Evolutionary conservation across 1,140 invertebrate species (phyloP), one percentile per base, ranked within the genome.

Genomic region (Ceratosolen fusciceps): DNA sequence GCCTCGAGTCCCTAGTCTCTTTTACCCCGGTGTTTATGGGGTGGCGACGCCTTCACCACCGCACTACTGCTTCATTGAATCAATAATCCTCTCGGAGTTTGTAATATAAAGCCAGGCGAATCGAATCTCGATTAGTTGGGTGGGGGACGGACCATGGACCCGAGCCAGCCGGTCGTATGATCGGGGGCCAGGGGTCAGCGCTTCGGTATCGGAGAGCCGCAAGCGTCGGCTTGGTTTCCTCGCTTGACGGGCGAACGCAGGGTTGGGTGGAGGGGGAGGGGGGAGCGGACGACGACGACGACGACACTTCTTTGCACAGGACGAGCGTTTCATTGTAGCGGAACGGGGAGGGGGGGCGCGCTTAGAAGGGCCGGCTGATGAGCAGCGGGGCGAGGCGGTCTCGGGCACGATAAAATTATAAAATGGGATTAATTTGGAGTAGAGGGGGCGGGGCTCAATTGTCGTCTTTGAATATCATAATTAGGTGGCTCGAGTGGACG

Each of bases 51-150:
- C 65, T n/a, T n/a, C 54, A 26, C 62, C 49, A 52, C 58, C 54
- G 52, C 72, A 65, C 54, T n/a, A n/a, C n/a, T 74, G 78, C 62
- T 80, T 75, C 78, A 80, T 80, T 80, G 73, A 80, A 80, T 80
- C 78, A 80, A 80, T 80, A 80, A 80, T 80, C 73, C 73, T 75
- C 78, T 80, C 52, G 72, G 49, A 74, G 71, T 26, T 37, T 47
- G 72, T 60, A 79, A 49, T 79, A 74, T 74, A 79, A 26, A 74
- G 78, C 62, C 49, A 74, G 31, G 62, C 78, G 72, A 79, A 79
- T 79, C 78, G 78, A 79, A 79, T 74, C 71, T 74, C 78, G 78
- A 79, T 79, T 79, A 79, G 78, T 49, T 52, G 60, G 29, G 16
- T 34, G 52, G 16, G 56, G 31, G 8, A 72, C 26, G 29, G 49